Evolutionary conservation across 1,140 invertebrate genomes (phyloP).

Genomic region (Zophobas atratus): DNA sequence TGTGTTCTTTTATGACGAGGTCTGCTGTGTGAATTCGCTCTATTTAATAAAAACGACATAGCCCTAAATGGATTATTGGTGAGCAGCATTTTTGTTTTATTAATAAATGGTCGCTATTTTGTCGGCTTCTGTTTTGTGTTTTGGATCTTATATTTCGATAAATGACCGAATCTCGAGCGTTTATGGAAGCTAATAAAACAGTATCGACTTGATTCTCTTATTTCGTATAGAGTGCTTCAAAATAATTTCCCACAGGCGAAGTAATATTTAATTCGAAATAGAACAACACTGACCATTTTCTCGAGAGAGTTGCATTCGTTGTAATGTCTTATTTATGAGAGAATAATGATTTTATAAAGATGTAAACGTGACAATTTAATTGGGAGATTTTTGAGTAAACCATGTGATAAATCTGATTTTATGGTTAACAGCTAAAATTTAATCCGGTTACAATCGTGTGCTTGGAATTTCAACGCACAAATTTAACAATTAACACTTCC

Average conservation of each 20-base stretch:
- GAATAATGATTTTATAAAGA: constrained; percentile 6
- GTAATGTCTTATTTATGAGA: constrained; percentile 20
- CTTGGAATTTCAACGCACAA: background rate
- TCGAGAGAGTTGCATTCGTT: constrained; percentile 9
- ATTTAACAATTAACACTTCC: constrained; percentile 15
- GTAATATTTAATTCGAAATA: constrained; percentile 46
- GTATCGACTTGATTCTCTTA: constrained; percentile 31
- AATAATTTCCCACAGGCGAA: constrained; percentile 48
- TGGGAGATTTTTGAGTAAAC: constrained; percentile 14
- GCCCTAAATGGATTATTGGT: background rate
- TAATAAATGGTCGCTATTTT: constrained; percentile 17
- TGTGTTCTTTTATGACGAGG: no score
- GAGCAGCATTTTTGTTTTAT: constrained; percentile 10
- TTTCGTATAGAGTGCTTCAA: constrained; percentile 38
- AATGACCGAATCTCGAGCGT: constrained; percentile 27
- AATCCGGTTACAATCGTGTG: background rate
- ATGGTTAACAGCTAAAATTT: constrained; percentile 4
- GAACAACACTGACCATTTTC: constrained; percentile 25
- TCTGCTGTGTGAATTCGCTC: no score
- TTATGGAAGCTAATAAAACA: constrained; percentile 32
- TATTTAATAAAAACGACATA: constrained; percentile 3
- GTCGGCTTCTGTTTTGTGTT: constrained; percentile 11
- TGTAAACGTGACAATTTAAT: background rate
- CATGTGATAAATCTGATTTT: constrained; percentile 14
- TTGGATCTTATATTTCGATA: constrained; percentile 24